Base-by-base conservation (phyloP, 2,797 vertebrate genomes). In the Emys orbicularis region DNA sequence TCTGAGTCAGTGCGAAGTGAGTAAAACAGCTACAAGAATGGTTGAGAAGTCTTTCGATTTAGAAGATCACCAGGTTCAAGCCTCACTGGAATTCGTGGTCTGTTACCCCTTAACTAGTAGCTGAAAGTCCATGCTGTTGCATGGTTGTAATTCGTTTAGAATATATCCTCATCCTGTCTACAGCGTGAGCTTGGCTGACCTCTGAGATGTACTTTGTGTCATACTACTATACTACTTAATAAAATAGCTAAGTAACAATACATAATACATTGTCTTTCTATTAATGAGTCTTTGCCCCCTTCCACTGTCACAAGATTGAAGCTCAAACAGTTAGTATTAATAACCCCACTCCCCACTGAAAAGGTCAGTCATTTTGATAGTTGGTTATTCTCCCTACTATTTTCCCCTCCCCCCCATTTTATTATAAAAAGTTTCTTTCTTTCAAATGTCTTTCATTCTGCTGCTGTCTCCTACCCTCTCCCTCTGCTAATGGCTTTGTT, bases 241-340 rank as follows among this genome's bases (percentile, higher is more conserved):
- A 57, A 34, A 90, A 81, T 37, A 93, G 37, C 84, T 4, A 12
- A 94, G 77, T 21, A 89, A 47, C 37, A 50, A 25, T 29, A 89
- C 0, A 8, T n/a, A 89, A 81, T 10, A 59, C 18, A 86, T 68
- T 4, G 21, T 76, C 50, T 87, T 87, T 27, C 84, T 87, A 16
- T 15, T 72, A 11, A 11, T 10, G 65, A 37, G 16, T 72, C 12
- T 72, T 72, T 68, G 5, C 25, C 61, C 13, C 44, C 77, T 94
- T 85, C 8, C 34, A 90, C 0, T 77, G 53, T 86, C 0, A 0
- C n/a, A 91, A 5, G 88, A 90, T 56, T 1, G 72, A 87, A 83
- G 13, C 49, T 85, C 68, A 86, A 96, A 83, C 34, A 34, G 68
- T 34, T 5, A 9, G 54, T 47, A 56, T 65, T 72, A 41, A 88